Base-by-base conservation (phyloP, 2,797 vertebrate genomes). In the Cossypha heuglini region DNA sequence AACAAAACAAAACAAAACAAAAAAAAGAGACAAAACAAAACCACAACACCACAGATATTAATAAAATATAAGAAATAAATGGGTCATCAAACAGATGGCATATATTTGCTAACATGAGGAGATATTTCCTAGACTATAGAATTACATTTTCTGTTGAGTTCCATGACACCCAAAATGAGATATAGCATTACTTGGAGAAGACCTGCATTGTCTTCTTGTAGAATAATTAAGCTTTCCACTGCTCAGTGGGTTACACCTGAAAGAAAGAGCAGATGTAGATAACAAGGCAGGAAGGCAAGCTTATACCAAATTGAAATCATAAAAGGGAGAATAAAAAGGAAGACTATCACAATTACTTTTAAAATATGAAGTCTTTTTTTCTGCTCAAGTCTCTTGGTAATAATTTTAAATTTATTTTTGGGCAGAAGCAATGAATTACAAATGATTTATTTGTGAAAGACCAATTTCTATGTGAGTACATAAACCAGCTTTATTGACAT, bases 141-240 rank as follows among this genome's bases (percentile, higher is more conserved):
- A 69, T 73, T 73, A 75, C 26, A 75, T 24, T 82, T 85, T 40
- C 45, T 83, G 24, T 82, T 91, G 61, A 88, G 42, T 71, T 55
- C 18, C 24, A 19, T 75, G 63, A 73, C 45, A 92, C 16, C 51
- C 90, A 33, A 88, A 91, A 92, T 40, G 48, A 91, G 40, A 67
- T 82, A 57, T 6, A 91, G 61, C 67, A 94, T 85, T 86, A 71
- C 29, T 73, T 80, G 33, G 17, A 87, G 48, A 94, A 93, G 68
- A 73, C 12, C 14, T 57, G 8, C 74, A 52, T 55, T 90, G 67
- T 33, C 46, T 55, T 46, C 64, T 76, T 90, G 63, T 85, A 84
- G 63, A 96, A 85, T 88, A 92, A 93, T 91, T 74, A 93, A 85
- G 31, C 86, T 94, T 93, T 89, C 40, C 62, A 31, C 29, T 48